Base-by-base conservation (phyloP, 1,140 invertebrate genomes). In the Drosophila parvula region DNA sequence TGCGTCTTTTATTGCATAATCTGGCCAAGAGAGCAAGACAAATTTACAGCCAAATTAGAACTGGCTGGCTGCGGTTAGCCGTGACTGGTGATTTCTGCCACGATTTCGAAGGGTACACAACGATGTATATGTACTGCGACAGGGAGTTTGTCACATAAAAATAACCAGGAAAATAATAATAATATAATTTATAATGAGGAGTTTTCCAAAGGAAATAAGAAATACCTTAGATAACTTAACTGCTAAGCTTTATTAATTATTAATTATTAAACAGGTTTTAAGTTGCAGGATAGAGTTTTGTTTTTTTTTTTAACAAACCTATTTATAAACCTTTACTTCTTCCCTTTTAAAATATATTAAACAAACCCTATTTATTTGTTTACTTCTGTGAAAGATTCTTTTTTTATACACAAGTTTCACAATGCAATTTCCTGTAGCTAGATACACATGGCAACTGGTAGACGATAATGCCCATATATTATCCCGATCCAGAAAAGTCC, bases 41-140 rank as follows among this genome's bases (percentile, higher is more conserved):
- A 85, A 85, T 85, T 85, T 85, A 86, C 81, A 68, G 82, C 69
- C 82, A 85, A 88, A 85, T 88, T 88, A 85, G 82, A 85, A 85
- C 75, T 79, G 83, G 76, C 82, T 80, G 74, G 71, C 80, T 71
- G 81, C 70, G 65, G 69, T 67, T 79, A 79, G 65, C 45, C 82
- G 75, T 85, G 79, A 82, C 81, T 85, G 74, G 82, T 78, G 60
- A 47, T 78, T 84, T 76, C 27, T 38, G 41, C 41, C 53, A 27
- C 27, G 11, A 51, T 14, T 27, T 48, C 30, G 16, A 41, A 61
- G 63, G 11, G 34, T 40, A 45, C 0, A 3, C 40, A 18, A 34
- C 14, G 5, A 9, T 22, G 68, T 8, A 47, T 48, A 69, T 70
- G 5, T 28, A 32, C 50, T 70, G 30, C 5, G 1, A n/a, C 11